These are phyloP conservation scores for Argya squamiceps DNA, from an alignment of 2,797 vertebrate genomes.

Conservation along the genomic window DNA sequence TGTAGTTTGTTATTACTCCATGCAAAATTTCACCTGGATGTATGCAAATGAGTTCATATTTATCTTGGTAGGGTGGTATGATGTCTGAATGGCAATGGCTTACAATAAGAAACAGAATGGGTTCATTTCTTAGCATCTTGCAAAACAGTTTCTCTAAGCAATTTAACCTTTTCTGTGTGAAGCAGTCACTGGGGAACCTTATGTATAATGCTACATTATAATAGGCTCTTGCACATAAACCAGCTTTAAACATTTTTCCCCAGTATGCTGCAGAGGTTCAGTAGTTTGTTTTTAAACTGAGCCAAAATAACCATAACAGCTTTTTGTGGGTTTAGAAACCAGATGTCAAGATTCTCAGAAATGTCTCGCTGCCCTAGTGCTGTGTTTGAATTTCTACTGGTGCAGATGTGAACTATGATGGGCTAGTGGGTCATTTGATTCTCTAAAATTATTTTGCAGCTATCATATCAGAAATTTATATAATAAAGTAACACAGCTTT, in stretches of 20 bases:
- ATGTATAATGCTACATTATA: neutral
- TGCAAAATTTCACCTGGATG: neutral
- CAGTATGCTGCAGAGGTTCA: neutral
- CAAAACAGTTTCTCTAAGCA: neutral
- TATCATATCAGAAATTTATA: fast-evolving
- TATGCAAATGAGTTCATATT: neutral
- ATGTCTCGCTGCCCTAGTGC: neutral
- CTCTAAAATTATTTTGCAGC: neutral
- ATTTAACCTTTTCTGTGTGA: neutral
- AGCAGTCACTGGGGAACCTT: neutral
- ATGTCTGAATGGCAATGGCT: neutral
- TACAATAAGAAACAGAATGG: neutral
- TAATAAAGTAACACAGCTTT: neutral
- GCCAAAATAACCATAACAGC: neutral
- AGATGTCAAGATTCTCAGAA: neutral
- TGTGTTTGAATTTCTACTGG: neutral
- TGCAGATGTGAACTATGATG: neutral
- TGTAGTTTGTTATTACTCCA: neutral
- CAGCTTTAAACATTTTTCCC: neutral
- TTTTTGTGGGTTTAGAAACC: neutral
- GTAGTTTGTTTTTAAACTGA: neutral
- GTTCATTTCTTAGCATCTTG: neutral
- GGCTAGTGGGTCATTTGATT: neutral
- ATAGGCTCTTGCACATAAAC: neutral
- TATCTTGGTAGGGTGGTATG: neutral